Conservation (phyloP, 2,113 vertebrate species). For the Pampusana beccarii region DNA sequence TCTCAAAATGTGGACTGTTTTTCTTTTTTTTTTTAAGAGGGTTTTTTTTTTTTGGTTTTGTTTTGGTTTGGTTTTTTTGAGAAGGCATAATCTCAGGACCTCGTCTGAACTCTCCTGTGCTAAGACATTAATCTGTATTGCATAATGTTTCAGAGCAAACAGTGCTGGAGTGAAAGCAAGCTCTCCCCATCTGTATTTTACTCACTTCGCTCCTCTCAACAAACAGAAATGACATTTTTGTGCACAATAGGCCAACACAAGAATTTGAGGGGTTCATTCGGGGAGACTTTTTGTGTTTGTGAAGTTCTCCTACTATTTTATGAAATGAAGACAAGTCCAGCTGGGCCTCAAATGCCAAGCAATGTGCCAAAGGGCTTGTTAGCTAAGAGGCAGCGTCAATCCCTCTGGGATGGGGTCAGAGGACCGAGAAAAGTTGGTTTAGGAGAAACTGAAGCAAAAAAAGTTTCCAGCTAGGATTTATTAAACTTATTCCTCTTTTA, state of each 20-base stretch:
- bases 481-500: not conserved
- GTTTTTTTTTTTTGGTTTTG: not conserved
- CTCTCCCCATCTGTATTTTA: not conserved
- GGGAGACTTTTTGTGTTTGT: not conserved
- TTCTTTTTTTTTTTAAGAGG: not conserved
- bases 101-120: constrained; percentile 26
- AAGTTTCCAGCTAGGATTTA: not conserved
- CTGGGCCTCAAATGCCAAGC: not conserved
- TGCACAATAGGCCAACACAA: constrained; percentile 18
- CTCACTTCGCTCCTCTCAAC: constrained; percentile 1
- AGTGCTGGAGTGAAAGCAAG: constrained; percentile 29
- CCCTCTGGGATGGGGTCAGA: not conserved
- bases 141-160: constrained; percentile 23
- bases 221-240: constrained; percentile 68
- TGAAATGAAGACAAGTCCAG: constrained; percentile 1
- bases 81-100: constrained; percentile 29
- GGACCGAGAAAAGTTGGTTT: not conserved
- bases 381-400: not conserved
- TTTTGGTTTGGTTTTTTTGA: not conserved
- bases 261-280: not conserved
- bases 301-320: not conserved
- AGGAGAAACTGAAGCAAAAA: not conserved
- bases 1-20: not conserved
- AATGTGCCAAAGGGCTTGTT: not conserved
- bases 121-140: constrained; percentile 46